Evolutionary conservation across 1,140 invertebrate genomes (phyloP), one percentile per base, ranked within the genome.

Genomic region (Eueides isabella): DNA sequence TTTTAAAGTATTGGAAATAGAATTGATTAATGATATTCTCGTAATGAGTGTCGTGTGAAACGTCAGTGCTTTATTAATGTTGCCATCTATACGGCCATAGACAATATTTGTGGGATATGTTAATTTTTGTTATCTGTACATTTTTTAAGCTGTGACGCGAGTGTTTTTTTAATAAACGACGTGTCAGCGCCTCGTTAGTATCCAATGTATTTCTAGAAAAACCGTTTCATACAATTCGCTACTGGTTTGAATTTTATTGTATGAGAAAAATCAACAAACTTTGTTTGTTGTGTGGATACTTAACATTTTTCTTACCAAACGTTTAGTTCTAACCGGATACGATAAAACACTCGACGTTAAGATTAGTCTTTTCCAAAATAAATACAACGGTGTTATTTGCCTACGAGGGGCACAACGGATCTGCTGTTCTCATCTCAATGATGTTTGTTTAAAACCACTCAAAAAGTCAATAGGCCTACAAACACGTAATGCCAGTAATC

Each of bases 381-480:
- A 89, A 91, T 82, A 91, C 69, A 79, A 74, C 41, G 62, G 81
- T 86, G 84, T 78, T 90, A 86, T 90, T 91, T 88, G 85, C 82
- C 71, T 79, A 83, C 72, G 76, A 84, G 84, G 82, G 81, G 80
- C 78, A 87, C 80, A 85, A 85, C 84, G 85, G 87, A 73, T 80
- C 85, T 78, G 80, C 83, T 88, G 86, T 85, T 85, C 84, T 83
- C 82, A 71, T 71, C 78, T 85, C 83, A 83, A 90, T 84, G 80
- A 71, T 89, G 85, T 88, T 89, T 91, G 84, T 89, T 88, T 87
- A 86, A 88, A 90, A 91, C 88, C 86, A 91, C 86, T 88, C 83
- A 82, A 78, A 78, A 79, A 78, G 78, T 89, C 78, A 85, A 91
- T 87, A 87, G 83, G 70, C 80, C 70, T 70, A 79, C 83, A 87